Percentiles rank a stretch among this genome's conserved stretches.
These are phyloP conservation scores for Anoplolepis gracilipes DNA, from an alignment of 1,140 invertebrate genomes.

Conservation along the genomic window DNA sequence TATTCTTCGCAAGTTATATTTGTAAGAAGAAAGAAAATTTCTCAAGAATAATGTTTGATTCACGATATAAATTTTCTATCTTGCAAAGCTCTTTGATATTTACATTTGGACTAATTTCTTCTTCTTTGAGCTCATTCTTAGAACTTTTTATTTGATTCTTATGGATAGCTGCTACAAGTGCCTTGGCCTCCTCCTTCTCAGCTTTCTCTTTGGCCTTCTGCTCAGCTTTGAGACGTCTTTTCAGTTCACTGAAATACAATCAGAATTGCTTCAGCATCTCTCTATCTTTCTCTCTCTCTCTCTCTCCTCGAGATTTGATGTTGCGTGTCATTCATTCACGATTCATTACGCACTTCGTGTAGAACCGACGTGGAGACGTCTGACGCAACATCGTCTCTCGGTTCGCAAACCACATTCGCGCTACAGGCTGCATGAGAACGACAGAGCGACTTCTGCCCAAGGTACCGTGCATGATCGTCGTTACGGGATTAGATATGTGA, in stretches of 20 bases:
- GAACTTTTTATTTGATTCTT: slow-evolving; percentile 73
- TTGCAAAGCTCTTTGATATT: slow-evolving; percentile 29
- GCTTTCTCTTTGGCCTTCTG: slow-evolving; percentile 97
- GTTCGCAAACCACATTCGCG: slow-evolving; percentile 49
- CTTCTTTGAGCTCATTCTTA: not conserved
- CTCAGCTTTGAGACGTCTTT: slow-evolving; percentile 95
- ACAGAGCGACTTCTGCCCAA: slow-evolving; percentile 74
- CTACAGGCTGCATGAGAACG: slow-evolving; percentile 58
- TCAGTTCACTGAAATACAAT: slow-evolving; percentile 93
- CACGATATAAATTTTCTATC: not conserved
- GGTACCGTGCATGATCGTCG: slow-evolving; percentile 72
- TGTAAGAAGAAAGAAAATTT: not conserved
- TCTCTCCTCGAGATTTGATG: not conserved
- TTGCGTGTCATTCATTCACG: not conserved
- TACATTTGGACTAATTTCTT: slow-evolving; percentile 96
- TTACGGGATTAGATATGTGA: slow-evolving; percentile 12
- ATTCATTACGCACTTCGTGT: slow-evolving; percentile 69
- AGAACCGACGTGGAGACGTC: slow-evolving; percentile 63
- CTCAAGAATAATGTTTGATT: too few relatives aligned
- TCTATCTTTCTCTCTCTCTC: not conserved
- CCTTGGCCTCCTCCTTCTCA: slow-evolving; percentile 90
- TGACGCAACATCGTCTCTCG: slow-evolving; percentile 75
- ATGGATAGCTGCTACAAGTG: slow-evolving; percentile 76
- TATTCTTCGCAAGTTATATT: not conserved
- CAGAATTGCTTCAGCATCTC: slow-evolving; percentile 17